Base-by-base conservation (phyloP, 2,888 invertebrate species). In the Priocnemis perturbator region DNA sequence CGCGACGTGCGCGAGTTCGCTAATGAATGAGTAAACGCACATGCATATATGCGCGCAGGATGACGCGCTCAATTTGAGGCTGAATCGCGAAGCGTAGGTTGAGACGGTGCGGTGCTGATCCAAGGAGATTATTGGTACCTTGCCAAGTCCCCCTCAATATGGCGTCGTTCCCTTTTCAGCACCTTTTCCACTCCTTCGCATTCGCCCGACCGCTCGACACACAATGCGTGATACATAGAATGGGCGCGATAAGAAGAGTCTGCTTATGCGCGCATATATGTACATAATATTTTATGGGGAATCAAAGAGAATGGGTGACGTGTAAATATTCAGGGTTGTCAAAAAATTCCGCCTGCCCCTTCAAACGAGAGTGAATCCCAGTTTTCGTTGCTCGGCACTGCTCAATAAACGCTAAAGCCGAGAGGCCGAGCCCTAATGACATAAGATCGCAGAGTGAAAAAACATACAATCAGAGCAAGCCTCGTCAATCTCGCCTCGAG, bases 41-140 rank as follows among this genome's bases (percentile, higher is more conserved):
- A 23, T 53, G 48, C 19, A 65, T 45, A 26, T 57, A 30, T 52
- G 68, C 63, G 60, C 37, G 37, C 7, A 37, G 37, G 11, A 7
- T 37, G 66, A 55, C 73, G 57, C 64, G 53, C 66, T 62, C 64
- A 14, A 59, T 68, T 64, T 59, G 69, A 62, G 47, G 26, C 37
- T 69, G 50, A 70, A 77, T 74, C 68, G 61, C 17, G 45, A 58
- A 60, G 57, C 47, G 20, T 59, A 60, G 56, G n/a, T 44, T 52
- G 56, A 52, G 45, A 55, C 69, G 71, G 71, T 74, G 26, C 26
- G 69, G 55, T 78, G 73, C 71, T 77, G 78, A 82, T 81, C 71
- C 77, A 64, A 78, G 74, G 62, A 82, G 76, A 79, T 82, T 79
- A 78, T 79, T 82, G 82, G 77, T 76, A 71, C 61, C 64, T 73